phyloP scores from a whole-genome alignment of 2,113 vertebrate species.

The Benitochromis conjunctus region DNA sequence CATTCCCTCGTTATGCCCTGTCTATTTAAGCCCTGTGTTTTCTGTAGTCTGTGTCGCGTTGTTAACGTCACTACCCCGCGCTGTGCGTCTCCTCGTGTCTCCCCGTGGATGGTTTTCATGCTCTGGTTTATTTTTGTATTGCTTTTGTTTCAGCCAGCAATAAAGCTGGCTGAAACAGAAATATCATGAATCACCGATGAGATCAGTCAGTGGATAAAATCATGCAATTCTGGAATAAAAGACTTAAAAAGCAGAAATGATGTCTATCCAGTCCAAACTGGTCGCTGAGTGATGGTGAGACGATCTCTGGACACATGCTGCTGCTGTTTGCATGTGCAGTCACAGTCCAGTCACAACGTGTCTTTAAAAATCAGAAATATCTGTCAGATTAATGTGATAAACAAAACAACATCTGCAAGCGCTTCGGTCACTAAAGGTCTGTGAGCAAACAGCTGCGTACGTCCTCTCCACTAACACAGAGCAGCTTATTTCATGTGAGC shows the following conservation, averaged over 20 bases:
- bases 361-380: not conserved
- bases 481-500: not conserved
- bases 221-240: not conserved
- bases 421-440: not conserved
- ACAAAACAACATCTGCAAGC: not conserved
- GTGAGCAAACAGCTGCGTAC: not conserved
- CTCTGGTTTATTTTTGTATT: no score
- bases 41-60: no score
- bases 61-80: no score
- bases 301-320: not conserved
- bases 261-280: not conserved
- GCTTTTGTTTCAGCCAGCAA: no score
- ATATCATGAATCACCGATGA: not conserved
- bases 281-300: not conserved
- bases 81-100: no score
- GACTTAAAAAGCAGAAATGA: not conserved
- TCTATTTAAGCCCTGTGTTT: no score
- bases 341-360: not conserved
- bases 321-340: not conserved
- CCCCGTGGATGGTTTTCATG: no score
- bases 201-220: not conserved
- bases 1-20: no score
- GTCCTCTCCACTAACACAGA: not conserved
- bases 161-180: no score
- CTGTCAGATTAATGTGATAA: not conserved